Evolutionary conservation across 1,140 invertebrate species (phyloP).

Genomic region (Mamestra configurata): DNA sequence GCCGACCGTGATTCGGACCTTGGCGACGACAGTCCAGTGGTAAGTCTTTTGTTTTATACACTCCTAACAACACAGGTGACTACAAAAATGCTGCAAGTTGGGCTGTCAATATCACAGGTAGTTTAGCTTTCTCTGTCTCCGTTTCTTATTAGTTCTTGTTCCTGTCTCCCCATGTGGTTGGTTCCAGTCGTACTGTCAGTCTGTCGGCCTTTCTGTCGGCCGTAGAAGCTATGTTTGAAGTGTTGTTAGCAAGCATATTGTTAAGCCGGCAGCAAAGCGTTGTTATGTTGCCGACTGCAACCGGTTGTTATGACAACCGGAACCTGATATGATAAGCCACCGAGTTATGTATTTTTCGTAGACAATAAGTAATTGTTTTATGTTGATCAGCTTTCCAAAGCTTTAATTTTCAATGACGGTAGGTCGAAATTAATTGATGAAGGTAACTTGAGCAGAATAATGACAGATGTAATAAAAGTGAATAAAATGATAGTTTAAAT

Average conservation of each 20-base stretch:
- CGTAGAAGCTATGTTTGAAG: background rate
- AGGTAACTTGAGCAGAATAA: background rate
- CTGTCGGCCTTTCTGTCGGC: slow-evolving; percentile 3
- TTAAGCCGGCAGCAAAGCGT: background rate
- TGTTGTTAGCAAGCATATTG: slow-evolving; percentile 19
- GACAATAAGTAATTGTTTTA: background rate
- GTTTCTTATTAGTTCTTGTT: slow-evolving; percentile 4
- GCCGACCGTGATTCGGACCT: slow-evolving; percentile 94
- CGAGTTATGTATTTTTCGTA: background rate
- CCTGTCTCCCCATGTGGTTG: background rate
- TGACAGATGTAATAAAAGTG: background rate
- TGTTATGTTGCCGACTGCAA: slow-evolving; percentile 21
- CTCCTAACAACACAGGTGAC: background rate
- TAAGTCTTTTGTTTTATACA: slow-evolving; percentile 71
- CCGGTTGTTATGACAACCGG: slow-evolving; percentile 43
- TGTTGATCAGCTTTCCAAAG: too few relatives aligned
- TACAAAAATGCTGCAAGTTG: background rate
- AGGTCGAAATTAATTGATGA: background rate
- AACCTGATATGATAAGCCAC: slow-evolving; percentile 28
- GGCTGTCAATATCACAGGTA: background rate
- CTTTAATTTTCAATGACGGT: background rate
- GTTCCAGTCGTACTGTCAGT: background rate
- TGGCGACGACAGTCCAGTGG: slow-evolving; percentile 89
- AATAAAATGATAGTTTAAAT: background rate
- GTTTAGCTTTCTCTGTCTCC: background rate